Base-by-base conservation (phyloP, 1,140 invertebrate genomes). In the Bactericera cockerelli region DNA sequence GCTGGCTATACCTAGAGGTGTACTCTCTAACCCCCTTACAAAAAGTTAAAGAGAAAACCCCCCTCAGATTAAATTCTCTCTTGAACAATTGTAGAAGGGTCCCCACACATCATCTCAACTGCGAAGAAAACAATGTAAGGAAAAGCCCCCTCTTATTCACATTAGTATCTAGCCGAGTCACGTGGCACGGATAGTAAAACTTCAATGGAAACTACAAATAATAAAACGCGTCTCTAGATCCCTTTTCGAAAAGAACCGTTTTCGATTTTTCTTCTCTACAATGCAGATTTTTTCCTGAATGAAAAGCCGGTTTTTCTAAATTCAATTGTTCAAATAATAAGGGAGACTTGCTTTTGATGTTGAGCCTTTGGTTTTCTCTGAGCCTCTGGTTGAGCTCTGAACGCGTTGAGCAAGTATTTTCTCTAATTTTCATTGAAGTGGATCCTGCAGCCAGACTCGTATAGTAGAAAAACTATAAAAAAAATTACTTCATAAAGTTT, bases 1-100 rank as follows among this genome's bases (percentile, higher is more conserved):
- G 28, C 4, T 31, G 13, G 13, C 4, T 19, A 49, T 8, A 49
- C 6, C 3, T 10, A 49, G 6, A 49, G 42, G 42, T 49, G 42
- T 22, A 49, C 42, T 10, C 19, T 49, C 6, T 49, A 19, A 49
- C 42, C 42, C 42, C 42, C 42, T 49, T 49, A 49, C 22, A 31
- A 31, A n/a, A 49, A 49, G 42, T 49, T 49, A 49, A 49, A 49
- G 42, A 49, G 42, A 49, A 22, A 49, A 49, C 42, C 42, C 42
- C 42, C 42, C 42, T 16, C 19, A 19, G n/a, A 22, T 49, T 49
- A 22, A 6, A 49, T 49, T 49, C 42, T n/a, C n/a, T 49, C 22
- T 49, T 49, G 22, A 49, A 49, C 42, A 49, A 49, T 49, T 49
- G 42, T 49, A 49, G 19, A 49, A 49, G 19, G n/a, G 42, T 4